Percentiles rank a stretch among this genome's conserved stretches.
These are phyloP conservation scores for Syrphus vitripennis DNA, from an alignment of 2,888 invertebrate genomes.

Conservation along the genomic window DNA sequence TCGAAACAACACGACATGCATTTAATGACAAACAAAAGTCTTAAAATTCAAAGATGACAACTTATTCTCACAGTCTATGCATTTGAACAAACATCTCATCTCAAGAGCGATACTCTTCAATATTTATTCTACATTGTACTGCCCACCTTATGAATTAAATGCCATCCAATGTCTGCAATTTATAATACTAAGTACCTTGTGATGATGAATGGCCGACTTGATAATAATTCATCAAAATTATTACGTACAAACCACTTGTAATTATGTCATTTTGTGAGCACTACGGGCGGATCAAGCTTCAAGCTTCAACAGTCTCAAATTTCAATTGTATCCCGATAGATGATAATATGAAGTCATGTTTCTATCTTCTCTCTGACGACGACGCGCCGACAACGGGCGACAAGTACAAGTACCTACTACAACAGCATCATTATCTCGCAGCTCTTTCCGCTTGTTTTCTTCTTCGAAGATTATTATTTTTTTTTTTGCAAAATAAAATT, in stretches of 20 bases:
- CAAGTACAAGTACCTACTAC: neutral
- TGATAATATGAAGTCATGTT: conserved; percentile 50
- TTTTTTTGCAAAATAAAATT: neutral
- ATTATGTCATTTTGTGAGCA: conserved; percentile 65
- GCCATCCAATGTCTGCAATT: conserved; percentile 38
- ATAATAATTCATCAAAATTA: conserved; percentile 51
- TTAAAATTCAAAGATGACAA: conserved; percentile 19
- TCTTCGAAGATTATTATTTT: neutral
- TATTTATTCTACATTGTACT: neutral
- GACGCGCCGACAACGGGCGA: neutral
- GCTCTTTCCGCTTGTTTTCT: neutral
- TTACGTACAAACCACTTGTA: conserved; percentile 52
- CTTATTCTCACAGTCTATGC: neutral
- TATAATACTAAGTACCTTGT: conserved; percentile 20
- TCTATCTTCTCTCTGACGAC: neutral
- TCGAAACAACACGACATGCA: neutral
- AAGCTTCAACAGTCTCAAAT: conserved; percentile 53
- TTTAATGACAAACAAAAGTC: conserved; percentile 37
- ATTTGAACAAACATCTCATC: neutral
- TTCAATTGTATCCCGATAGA: conserved; percentile 56
- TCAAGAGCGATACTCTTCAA: neutral
- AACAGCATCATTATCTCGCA: conserved; percentile 7
- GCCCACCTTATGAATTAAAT: neutral
- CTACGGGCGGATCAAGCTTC: conserved; percentile 17
- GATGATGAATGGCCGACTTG: conserved; percentile 35